Evolutionary conservation across 2,113 vertebrate genomes (phyloP).

Genomic region (Caracal caracal): DNA sequence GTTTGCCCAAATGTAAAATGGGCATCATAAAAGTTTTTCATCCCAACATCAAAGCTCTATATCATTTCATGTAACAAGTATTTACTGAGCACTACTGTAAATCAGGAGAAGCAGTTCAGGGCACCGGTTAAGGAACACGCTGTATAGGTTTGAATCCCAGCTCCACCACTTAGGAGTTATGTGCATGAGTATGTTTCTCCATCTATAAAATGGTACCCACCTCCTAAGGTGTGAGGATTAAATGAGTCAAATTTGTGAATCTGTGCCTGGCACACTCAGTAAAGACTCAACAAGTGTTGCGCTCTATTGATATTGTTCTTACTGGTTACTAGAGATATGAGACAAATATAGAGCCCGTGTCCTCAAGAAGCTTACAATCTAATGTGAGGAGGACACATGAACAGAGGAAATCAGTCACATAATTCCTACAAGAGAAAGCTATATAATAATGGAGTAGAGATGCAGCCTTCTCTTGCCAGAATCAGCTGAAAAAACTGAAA

Average conservation of each 20-base stretch:
- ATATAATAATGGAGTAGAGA: background rate
- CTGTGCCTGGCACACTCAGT: background rate
- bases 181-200: background rate
- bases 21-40: background rate
- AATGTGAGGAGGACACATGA: background rate
- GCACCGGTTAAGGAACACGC: background rate
- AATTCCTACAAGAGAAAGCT: background rate
- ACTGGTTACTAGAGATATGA: background rate
- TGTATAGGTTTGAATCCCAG: background rate
- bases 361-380: background rate
- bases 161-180: background rate
- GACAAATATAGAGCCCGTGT: background rate
- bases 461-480: background rate
- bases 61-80: slow-evolving; percentile 18
- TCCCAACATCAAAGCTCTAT: background rate
- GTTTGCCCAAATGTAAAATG: background rate
- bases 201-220: background rate
- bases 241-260: background rate
- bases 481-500: background rate
- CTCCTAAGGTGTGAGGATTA: background rate
- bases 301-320: background rate
- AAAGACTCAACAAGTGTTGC: background rate
- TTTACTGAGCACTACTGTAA: background rate
- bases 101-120: background rate
- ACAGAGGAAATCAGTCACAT: background rate